Base-by-base conservation (phyloP, 2,888 invertebrate genomes). In the Philaethria dido region DNA sequence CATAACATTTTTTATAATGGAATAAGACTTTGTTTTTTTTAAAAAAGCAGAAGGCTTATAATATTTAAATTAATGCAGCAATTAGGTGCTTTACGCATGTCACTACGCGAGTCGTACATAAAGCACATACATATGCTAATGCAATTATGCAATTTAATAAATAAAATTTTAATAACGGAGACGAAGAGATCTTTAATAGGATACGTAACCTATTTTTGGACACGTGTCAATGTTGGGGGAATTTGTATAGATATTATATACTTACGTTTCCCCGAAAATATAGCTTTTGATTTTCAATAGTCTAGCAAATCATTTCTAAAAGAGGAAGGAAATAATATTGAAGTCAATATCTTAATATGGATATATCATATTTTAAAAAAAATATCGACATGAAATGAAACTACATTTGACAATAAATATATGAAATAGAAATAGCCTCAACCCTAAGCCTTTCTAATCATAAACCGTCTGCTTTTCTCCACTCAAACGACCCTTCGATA, bases 401-500 rank as follows among this genome's bases (percentile, higher is more conserved):
- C 45, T 57, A 55, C 63, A 59, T 61, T n/a, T 47, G 66, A 62
- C 64, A 36, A 61, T 54, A 60, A 39, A 66, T 1, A 65, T 64
- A 70, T 54, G 50, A 63, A 61, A 66, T 69, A 61, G n/a, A n/a
- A 63, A 67, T 71, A 72, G 64, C 55, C 55, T 44, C 64, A 64
- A 36, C 66, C 68, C 62, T 54, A 66, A 74, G 66, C 66, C 69
- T 69, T 72, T 73, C 71, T 67, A 72, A 72, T 67, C 65, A 72
- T 72, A 72, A 73, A 73, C 65, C 66, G 67, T 68, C 68, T n/a
- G 70, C 72, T 74, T 75, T n/a, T 75, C 75, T 72, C 73, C 74
- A 62, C 69, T 72, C 70, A 62, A 66, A 70, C 68, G 72, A 70
- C 69, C 70, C 66, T 74, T 71, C 68, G 67, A 71, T 73, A 72